A percentile compares a stretch with the other conserved stretches of the same genome.
phyloP scores from a whole-genome alignment of 2,888 invertebrate species.

The Melolontha melolontha region DNA sequence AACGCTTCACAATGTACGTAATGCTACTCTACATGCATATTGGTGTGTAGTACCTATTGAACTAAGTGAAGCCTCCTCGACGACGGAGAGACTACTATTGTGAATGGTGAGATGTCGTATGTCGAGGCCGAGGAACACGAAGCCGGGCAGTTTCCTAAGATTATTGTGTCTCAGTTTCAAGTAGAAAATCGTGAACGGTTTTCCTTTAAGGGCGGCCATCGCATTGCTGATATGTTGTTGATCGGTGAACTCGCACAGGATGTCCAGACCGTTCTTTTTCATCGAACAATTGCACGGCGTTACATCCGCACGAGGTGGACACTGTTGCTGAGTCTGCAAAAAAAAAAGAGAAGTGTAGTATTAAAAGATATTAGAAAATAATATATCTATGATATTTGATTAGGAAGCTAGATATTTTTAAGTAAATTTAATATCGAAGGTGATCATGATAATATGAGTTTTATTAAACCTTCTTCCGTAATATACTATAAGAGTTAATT shows the following conservation, averaged over 20 bases:
- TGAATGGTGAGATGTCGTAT: conserved; percentile 90
- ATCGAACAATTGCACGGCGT: conserved; percentile 86
- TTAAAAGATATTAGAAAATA: too few species aligned
- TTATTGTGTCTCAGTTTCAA: conserved; percentile 88
- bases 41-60: conserved; percentile 76
- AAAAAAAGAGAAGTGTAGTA: neutral
- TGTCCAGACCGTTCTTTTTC: conserved; percentile 89
- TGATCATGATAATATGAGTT: too few species aligned
- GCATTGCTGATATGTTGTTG: conserved; percentile 82
- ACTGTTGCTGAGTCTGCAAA: conserved; percentile 72
- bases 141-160: conserved; percentile 85
- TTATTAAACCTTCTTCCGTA: too few species aligned
- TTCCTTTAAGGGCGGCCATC: conserved; percentile 85
- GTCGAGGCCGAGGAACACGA: conserved; percentile 87
- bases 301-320: conserved; percentile 80
- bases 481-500: too few species aligned
- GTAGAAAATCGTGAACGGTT: conserved; percentile 86
- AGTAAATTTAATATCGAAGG: too few species aligned
- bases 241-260: conserved; percentile 89
- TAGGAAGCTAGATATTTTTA: too few species aligned
- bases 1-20: neutral
- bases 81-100: conserved; percentile 87
- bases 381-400: too few species aligned
- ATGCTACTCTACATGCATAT: conserved; percentile 49
- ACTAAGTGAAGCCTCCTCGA: conserved; percentile 88